phyloP scores from a whole-genome alignment of 2,888 invertebrate species.

The Peribatodes rhomboidaria region DNA sequence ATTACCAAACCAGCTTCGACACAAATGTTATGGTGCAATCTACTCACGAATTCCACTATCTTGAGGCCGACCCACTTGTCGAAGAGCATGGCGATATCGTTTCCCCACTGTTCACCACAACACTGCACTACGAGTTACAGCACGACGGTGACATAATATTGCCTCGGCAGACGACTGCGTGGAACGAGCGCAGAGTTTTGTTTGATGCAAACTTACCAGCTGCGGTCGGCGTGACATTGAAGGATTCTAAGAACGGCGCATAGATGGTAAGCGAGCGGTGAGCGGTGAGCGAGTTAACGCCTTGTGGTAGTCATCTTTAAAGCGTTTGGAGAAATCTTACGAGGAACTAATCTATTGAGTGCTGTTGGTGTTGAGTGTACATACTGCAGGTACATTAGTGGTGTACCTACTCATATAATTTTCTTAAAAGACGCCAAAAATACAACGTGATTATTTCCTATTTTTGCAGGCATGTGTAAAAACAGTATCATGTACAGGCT shows the following conservation, averaged over 20 bases:
- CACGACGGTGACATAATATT: conserved; percentile 58
- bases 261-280: conserved; percentile 45
- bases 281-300: conserved; percentile 28
- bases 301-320: too few species aligned
- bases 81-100: conserved; percentile 72
- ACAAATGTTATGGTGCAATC: conserved; percentile 50
- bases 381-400: too few species aligned
- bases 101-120: conserved; percentile 52
- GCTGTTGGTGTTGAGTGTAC: background rate
- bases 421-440: too few species aligned
- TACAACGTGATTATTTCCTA: too few species aligned
- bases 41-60: conserved; percentile 84
- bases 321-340: too few species aligned
- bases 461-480: too few species aligned
- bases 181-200: conserved; percentile 66
- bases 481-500: too few species aligned
- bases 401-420: too few species aligned
- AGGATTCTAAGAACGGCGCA: conserved; percentile 47
- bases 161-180: conserved; percentile 67
- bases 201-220: conserved; percentile 70
- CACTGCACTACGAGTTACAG: conserved; percentile 48
- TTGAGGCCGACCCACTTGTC: conserved; percentile 86
- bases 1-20: conserved; percentile 53
- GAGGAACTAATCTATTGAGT: too few species aligned
- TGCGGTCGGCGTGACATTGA: conserved; percentile 69